Conservation (phyloP, 2,888 invertebrate species). For the Crocallis elinguaria region DNA sequence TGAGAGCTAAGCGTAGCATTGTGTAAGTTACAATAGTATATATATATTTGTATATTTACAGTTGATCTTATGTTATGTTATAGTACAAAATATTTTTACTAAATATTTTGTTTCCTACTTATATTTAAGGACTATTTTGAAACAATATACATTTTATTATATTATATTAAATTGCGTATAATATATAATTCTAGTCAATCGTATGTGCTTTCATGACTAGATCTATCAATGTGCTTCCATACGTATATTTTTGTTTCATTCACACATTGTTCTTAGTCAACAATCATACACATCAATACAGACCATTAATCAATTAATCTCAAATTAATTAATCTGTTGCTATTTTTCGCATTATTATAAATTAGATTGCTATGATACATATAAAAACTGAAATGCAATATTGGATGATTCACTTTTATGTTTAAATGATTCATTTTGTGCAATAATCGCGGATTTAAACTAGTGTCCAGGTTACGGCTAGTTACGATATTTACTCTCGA, state of each 20-base stretch:
- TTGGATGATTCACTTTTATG: too few species aligned
- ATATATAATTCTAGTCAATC: constrained; percentile 35
- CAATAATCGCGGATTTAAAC: too few species aligned
- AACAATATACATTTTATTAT: constrained; percentile 38
- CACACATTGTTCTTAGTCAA: constrained; percentile 21
- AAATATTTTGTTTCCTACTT: constrained; percentile 58
- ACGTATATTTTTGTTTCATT: constrained; percentile 44
- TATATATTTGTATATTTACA: constrained; percentile 53
- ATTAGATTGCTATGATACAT: too few species aligned
- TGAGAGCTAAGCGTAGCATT: constrained; percentile 65
- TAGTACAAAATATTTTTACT: constrained; percentile 75
- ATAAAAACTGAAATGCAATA: too few species aligned
- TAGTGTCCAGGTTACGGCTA: too few species aligned
- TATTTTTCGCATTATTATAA: too few species aligned
- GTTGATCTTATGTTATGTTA: constrained; percentile 38
- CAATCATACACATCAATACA: neutral
- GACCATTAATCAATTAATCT: too few species aligned
- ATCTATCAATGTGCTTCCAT: constrained; percentile 51
- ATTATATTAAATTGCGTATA: constrained; percentile 18
- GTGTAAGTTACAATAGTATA: constrained; percentile 42
- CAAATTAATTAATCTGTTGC: too few species aligned
- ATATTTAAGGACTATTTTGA: constrained; percentile 36
- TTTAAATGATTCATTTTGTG: too few species aligned
- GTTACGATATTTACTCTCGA: too few species aligned
- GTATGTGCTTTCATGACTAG: constrained; percentile 55